These are phyloP conservation scores for Ferrisia virgata DNA, from an alignment of 2,888 invertebrate species.

Conservation along the genomic window DNA sequence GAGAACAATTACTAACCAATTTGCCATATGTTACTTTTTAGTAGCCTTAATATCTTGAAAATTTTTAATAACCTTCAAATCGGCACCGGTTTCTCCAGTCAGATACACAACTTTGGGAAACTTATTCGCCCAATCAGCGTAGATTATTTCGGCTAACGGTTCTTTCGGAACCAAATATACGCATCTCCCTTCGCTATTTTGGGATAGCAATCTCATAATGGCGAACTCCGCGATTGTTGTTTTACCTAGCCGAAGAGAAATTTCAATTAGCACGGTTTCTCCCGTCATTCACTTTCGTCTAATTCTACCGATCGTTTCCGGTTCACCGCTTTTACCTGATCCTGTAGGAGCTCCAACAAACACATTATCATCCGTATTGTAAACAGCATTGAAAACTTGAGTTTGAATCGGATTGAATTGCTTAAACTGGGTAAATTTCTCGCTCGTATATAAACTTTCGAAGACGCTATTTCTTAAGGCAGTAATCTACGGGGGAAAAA, in stretches of 20 bases:
- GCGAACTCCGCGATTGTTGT: conserved; percentile 96
- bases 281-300: too few species aligned
- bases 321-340: conserved; percentile 61
- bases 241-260: conserved; percentile 57
- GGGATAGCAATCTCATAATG: conserved; percentile 78
- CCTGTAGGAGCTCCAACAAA: conserved; percentile 92
- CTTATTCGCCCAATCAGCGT: conserved; percentile 87
- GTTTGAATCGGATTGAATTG: conserved; percentile 99
- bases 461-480: conserved; percentile 84
- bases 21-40: not conserved
- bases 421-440: conserved; percentile 62
- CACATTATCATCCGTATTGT: conserved; percentile 97
- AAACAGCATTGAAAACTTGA: conserved; percentile 97
- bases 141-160: conserved; percentile 82
- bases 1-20: conserved; percentile 18
- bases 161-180: conserved; percentile 94
- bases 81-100: conserved; percentile 96
- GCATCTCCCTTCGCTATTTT: conserved; percentile 73
- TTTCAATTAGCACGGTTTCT: too few species aligned
- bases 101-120: conserved; percentile 87
- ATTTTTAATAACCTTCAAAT: conserved; percentile 69
- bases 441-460: conserved; percentile 77
- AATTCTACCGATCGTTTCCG: too few species aligned
- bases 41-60: not conserved
- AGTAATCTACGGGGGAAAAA: conserved; percentile 59